Percentiles rank a stretch among this genome's conserved stretches.
Evolutionary conservation across 2,888 invertebrate genomes (phyloP).

Genomic region (Calameuta filiformis): DNA sequence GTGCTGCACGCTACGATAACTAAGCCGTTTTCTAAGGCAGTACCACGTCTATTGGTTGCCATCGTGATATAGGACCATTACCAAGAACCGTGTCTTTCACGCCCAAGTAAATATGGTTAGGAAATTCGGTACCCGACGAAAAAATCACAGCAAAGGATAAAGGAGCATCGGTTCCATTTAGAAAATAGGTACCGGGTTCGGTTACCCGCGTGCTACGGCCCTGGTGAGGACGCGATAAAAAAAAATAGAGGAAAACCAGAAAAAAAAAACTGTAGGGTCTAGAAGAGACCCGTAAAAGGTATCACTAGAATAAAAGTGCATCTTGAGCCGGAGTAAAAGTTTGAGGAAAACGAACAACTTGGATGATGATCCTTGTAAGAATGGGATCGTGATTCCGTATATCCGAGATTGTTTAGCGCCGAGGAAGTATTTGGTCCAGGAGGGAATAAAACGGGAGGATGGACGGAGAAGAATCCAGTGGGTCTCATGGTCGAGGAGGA

Average conservation of each 20-base stretch:
- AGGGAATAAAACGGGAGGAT: neutral
- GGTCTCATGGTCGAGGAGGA: neutral
- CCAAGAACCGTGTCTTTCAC: neutral
- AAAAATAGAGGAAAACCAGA: neutral
- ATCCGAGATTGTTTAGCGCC: constrained; percentile 5
- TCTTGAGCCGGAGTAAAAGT: neutral
- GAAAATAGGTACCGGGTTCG: neutral
- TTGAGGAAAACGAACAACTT: neutral
- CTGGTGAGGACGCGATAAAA: no score
- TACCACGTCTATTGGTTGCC: neutral
- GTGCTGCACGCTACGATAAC: neutral
- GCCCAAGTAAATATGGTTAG: neutral
- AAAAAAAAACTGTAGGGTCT: neutral
- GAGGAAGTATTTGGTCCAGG: neutral
- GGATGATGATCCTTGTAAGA: neutral
- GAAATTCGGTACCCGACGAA: neutral
- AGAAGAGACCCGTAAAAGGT: neutral
- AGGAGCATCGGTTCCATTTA: neutral
- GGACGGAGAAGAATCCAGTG: neutral
- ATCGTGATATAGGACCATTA: neutral
- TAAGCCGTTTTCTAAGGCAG: neutral
- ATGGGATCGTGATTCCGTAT: neutral
- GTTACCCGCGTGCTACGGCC: no score
- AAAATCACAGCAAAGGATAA: neutral
- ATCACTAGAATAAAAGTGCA: neutral